A percentile compares a stretch with the other conserved stretches of the same genome.
Conservation (phyloP, 2,113 vertebrate genomes). For the Cervus canadensis region DNA sequence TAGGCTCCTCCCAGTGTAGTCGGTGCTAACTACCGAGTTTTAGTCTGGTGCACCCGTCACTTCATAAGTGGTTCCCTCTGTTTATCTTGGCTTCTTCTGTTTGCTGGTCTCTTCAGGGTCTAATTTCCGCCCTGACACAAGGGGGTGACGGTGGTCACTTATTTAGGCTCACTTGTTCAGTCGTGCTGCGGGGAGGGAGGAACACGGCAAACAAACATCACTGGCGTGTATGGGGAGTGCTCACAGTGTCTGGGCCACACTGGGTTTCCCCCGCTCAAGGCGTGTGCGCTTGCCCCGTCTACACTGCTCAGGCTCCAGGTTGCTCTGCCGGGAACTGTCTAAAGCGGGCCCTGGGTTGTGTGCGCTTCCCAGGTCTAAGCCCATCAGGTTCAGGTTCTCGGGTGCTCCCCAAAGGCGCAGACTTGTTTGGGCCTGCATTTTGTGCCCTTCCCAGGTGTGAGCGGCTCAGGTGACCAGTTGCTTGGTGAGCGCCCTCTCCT, state of each 20-base stretch:
- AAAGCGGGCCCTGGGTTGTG: neutral
- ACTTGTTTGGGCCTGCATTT: rapidly evolving
- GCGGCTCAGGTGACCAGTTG: neutral
- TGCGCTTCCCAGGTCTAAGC: neutral
- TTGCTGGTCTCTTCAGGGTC: neutral
- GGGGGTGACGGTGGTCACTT: rapidly evolving
- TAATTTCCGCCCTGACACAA: neutral
- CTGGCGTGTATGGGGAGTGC: neutral
- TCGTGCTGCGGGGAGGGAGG: neutral
- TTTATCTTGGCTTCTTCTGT: neutral
- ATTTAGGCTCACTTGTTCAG: neutral
- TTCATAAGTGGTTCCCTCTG: neutral
- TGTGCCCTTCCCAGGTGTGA: neutral
- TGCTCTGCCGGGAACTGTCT: neutral
- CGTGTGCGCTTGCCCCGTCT: rapidly evolving
- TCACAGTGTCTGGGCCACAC: neutral
- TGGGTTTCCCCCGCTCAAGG: neutral
- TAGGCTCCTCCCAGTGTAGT: neutral
- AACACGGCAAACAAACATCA: neutral
- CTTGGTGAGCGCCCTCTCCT: rapidly evolving
- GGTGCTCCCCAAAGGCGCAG: neutral
- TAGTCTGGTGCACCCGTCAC: neutral
- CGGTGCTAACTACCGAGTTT: neutral
- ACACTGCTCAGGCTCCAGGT: no score
- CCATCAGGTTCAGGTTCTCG: neutral